Evolutionary conservation across 2,888 invertebrate species (phyloP).

Genomic region (Plagodis pulveraria): DNA sequence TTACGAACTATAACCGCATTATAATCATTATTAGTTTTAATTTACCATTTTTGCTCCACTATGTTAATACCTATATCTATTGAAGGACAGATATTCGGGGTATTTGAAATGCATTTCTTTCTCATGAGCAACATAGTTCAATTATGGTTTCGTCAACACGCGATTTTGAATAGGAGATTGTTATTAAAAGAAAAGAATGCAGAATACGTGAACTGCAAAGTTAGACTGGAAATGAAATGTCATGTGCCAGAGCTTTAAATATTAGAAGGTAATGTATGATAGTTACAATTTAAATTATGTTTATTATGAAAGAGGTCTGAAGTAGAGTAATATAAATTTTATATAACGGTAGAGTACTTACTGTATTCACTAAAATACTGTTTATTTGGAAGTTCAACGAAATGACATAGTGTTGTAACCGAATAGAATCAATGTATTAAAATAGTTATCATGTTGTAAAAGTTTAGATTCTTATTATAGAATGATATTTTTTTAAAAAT

Average conservation of each 20-base stretch:
- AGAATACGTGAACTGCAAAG: slow-evolving; percentile 11
- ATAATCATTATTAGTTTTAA: not conserved
- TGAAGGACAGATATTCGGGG: no score
- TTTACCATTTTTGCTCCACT: no score
- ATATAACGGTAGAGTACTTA: slow-evolving; percentile 1
- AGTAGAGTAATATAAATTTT: slow-evolving; percentile 1
- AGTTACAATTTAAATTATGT: slow-evolving; percentile 4
- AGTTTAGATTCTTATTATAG: no score
- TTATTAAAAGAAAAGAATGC: no score
- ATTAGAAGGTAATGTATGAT: slow-evolving; percentile 1
- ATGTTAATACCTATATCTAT: no score
- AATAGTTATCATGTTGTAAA: not conserved
- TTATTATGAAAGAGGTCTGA: slow-evolving; percentile 14
- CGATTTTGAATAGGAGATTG: not conserved
- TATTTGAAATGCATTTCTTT: no score
- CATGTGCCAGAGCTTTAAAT: slow-evolving; percentile 24
- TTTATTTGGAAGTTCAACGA: slow-evolving; percentile 5
- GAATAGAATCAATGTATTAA: not conserved
- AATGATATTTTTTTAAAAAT: not conserved
- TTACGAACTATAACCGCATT: not conserved
- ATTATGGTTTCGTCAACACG: no score
- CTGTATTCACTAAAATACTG: slow-evolving; percentile 1
- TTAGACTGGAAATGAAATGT: slow-evolving; percentile 14
- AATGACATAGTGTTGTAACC: slow-evolving; percentile 3
- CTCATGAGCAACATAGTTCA: no score